Evolutionary conservation across 2,797 vertebrate species (phyloP), one percentile per base, ranked within the genome.

Genomic region (Mormyrops attenuatus): DNA sequence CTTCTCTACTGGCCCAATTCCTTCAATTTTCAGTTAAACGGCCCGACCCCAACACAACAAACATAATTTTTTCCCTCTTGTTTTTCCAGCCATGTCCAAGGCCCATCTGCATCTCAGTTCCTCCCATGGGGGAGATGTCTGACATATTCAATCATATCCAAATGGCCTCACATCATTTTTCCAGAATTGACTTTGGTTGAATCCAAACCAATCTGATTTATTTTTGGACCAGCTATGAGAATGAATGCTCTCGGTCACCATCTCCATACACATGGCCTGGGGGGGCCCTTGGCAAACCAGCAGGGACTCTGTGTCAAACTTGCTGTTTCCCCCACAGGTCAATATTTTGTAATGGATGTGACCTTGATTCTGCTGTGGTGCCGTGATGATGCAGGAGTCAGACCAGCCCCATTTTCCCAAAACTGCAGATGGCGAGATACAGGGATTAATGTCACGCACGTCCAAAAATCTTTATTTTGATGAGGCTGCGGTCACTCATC

Each of bases 261-360:
- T 44, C 82, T 13, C 88, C 53, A 57, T 89, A 84, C 22, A 44
- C 30, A 50, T 15, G 15, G 38, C 53, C 26, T 4, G 26, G 50
- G 49, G 84, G 49, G 55, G 4, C 26, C 5, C 53, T 41, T 34
- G 69, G 47, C 49, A 80, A 44, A 34, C 53, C 50, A 55, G 88
- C 50, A 57, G 30, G 88, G 49, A 82, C 17, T 53, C 77, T 88
- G n/a, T 63, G 38, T 80, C n/a, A 89, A 55, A 22, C 88, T 47
- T 11, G 15, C 77, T 34, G 66, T 34, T 44, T 85, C 55, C 53
- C 4, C 77, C 80, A 50, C 55, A 63, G n/a, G 13, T 85, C 52
- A 85, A 50, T 85, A 49, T 17, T 55, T 41, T 41, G 80, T 34
- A 89, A 63, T 89, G 77, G 84, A 47, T n/a, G 88, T 66, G 80